A percentile compares a stretch with the other conserved stretches of the same genome.
Evolutionary conservation across 1,140 invertebrate species (phyloP).

Genomic region (Anthonomus grandis): DNA sequence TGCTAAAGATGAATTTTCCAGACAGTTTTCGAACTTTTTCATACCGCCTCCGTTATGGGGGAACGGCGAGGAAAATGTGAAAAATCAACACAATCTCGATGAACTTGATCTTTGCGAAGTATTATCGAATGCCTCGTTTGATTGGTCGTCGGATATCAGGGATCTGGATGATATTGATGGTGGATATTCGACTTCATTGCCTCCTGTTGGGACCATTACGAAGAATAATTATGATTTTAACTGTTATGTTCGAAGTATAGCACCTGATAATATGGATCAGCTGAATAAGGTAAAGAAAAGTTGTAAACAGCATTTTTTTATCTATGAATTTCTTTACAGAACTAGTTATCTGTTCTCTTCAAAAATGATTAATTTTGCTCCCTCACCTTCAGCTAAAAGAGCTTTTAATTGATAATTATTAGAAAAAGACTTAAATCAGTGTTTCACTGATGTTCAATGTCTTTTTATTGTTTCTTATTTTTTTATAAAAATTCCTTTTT

Average conservation of each 20-base stretch:
- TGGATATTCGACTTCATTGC: constrained; percentile 15
- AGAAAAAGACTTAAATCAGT: no score
- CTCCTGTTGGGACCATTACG: constrained; percentile 35
- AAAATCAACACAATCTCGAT: constrained; percentile 22
- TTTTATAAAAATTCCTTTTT: constrained; percentile 1
- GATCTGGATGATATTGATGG: constrained; percentile 8
- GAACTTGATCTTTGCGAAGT: constrained; percentile 37
- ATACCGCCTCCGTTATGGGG: constrained; percentile 23
- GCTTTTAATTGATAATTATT: no score
- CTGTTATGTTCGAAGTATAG: constrained; percentile 33
- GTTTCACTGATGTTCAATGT: neutral
- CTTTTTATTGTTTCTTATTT: neutral
- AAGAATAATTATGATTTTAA: constrained; percentile 37
- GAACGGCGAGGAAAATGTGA: neutral
- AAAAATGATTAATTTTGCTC: no score
- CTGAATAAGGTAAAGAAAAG: constrained; percentile 24
- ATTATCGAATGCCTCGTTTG: constrained; percentile 33
- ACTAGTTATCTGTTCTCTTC: no score
- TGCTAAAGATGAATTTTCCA: neutral
- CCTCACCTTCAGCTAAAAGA: no score
- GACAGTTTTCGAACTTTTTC: constrained; percentile 31
- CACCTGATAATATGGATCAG: constrained; percentile 24
- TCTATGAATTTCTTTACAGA: neutral
- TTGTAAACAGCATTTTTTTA: no score
- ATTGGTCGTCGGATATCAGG: constrained; percentile 24